A percentile compares a stretch with the other conserved stretches of the same genome.
Conservation (phyloP, 2,113 vertebrate genomes). For the Ptilonorhynchus violaceus region DNA sequence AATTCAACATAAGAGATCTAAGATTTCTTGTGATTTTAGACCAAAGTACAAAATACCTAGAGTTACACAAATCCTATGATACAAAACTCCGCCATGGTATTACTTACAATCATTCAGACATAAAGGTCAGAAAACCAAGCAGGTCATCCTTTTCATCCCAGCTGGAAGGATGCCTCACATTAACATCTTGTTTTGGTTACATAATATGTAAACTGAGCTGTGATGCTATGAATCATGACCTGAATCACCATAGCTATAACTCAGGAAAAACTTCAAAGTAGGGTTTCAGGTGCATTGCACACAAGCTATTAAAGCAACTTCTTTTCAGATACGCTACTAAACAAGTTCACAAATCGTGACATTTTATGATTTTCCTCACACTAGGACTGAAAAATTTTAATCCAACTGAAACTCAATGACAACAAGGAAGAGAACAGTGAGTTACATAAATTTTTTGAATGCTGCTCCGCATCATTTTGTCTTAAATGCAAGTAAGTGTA, state of each 20-base stretch:
- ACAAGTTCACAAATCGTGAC: neutral
- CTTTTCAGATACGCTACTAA: neutral
- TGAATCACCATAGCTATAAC: neutral
- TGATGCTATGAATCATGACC: conserved; percentile 14
- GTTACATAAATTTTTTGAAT: neutral
- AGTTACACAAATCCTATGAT: neutral
- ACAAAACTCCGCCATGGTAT: accelerated
- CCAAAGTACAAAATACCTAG: neutral
- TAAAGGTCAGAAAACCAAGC: neutral
- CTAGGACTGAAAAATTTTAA: neutral
- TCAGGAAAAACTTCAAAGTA: neutral
- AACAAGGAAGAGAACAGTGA: neutral
- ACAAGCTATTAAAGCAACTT: neutral
- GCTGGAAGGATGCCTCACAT: neutral
- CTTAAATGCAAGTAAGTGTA: neutral
- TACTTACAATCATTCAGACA: neutral
- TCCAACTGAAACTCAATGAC: neutral
- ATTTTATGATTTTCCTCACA: neutral
- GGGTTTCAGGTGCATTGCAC: neutral
- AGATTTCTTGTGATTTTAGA: neutral
- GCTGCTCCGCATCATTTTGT: neutral
- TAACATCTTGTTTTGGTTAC: neutral
- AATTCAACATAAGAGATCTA: neutral
- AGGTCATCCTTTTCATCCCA: neutral
- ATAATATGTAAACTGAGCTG: neutral